A percentile compares a stretch with the other conserved stretches of the same genome.
Conservation (phyloP, 2,797 vertebrate genomes). For the Propithecus perrieri region DNA sequence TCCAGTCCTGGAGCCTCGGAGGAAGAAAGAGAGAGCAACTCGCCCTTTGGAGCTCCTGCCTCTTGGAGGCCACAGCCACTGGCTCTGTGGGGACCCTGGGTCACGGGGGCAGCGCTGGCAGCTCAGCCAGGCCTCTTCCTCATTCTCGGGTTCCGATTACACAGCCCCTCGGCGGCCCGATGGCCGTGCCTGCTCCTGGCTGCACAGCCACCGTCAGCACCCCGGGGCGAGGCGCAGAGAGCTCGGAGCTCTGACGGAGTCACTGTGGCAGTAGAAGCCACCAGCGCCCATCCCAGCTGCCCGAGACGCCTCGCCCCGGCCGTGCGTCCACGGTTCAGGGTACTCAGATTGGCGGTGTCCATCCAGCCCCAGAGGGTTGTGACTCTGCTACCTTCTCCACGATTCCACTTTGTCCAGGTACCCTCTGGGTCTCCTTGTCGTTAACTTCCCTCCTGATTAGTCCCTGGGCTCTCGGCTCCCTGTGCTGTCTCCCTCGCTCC, state of each 20-base stretch:
- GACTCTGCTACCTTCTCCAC: background rate
- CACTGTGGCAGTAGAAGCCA: background rate
- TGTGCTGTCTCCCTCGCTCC: background rate
- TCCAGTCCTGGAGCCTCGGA: slow-evolving; percentile 25
- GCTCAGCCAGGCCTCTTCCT: background rate
- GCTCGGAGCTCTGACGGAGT: background rate
- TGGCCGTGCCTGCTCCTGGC: background rate
- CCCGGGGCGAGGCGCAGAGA: background rate
- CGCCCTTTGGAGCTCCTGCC: background rate
- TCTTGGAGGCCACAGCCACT: background rate
- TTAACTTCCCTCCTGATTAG: background rate
- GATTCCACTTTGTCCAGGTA: background rate
- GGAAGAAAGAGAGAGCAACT: slow-evolving; percentile 28
- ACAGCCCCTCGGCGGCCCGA: background rate
- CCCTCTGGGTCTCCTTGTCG: background rate
- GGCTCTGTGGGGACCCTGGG: background rate
- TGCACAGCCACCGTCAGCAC: background rate
- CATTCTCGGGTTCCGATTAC: background rate
- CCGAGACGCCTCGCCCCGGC: background rate
- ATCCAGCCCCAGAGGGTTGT: background rate
- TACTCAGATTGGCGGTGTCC: background rate
- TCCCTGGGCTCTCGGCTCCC: background rate
- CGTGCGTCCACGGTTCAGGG: background rate
- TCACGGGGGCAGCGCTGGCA: background rate
- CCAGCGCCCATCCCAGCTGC: background rate